Evolutionary conservation across 1,140 invertebrate species (phyloP).

Genomic region (Armadillidium nasatum): DNA sequence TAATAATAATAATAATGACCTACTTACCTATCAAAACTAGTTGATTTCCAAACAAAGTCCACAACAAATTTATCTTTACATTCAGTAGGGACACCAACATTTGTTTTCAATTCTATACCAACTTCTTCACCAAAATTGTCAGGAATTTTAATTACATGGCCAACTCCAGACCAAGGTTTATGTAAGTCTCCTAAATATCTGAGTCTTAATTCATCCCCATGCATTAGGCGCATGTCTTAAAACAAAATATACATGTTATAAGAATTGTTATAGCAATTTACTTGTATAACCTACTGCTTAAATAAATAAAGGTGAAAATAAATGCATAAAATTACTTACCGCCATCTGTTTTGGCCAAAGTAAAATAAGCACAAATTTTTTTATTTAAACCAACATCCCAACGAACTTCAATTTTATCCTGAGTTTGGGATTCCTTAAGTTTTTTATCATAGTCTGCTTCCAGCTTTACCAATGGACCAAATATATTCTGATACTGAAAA

Average conservation of each 20-base stretch:
- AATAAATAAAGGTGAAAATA: too few relatives aligned
- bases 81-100: constrained; percentile 80
- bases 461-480: constrained; percentile 91
- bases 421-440: constrained; percentile 95
- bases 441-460: constrained; percentile 99
- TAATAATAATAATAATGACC: constrained; percentile 24
- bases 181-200: constrained; percentile 90
- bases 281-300: too few relatives aligned
- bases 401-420: constrained; percentile 95
- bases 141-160: constrained; percentile 95
- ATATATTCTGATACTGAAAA: constrained; percentile 98
- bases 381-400: constrained; percentile 91
- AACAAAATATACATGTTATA: neutral
- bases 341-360: constrained; percentile 93
- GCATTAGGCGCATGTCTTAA: constrained; percentile 96
- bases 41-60: constrained; percentile 99
- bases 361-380: constrained; percentile 95
- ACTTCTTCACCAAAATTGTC: constrained; percentile 99
- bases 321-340: constrained; percentile 48
- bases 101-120: constrained; percentile 90
- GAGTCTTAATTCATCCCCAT: constrained; percentile 92
- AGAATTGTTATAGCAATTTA: too few relatives aligned
- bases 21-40: constrained; percentile 86
- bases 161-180: constrained; percentile 90
- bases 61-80: constrained; percentile 94